Conservation (phyloP, 37 sponge, comb jelly and placozoan genomes). For the Hexactinellida sp. region DNA sequence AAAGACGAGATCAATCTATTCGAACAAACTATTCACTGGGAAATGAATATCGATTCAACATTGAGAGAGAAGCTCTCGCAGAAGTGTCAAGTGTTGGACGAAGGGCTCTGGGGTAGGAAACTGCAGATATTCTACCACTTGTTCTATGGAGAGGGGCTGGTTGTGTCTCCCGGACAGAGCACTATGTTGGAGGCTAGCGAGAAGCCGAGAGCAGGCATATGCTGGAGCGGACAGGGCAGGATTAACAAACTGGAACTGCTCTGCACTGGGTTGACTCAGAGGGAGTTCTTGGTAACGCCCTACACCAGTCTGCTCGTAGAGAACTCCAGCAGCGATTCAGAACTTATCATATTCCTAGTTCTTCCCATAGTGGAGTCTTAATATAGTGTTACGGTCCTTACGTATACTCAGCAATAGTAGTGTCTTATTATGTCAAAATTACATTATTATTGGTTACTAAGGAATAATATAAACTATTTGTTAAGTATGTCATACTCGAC, state of each 20-base stretch:
- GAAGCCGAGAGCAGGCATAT: slow-evolving; percentile 37
- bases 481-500: not conserved
- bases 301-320: slow-evolving; percentile 14
- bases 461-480: not conserved
- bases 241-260: slow-evolving; percentile 34
- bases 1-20: slow-evolving; percentile 33
- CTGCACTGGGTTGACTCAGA: not conserved
- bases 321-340: slow-evolving; percentile 25
- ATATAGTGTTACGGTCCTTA: not conserved
- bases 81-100: slow-evolving; percentile 41
- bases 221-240: slow-evolving; percentile 71
- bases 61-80: slow-evolving; percentile 43
- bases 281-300: slow-evolving; percentile 69
- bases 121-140: slow-evolving; percentile 56
- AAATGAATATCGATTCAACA: slow-evolving; percentile 33
- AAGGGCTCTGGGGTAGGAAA: slow-evolving; percentile 55
- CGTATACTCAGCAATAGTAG: no score
- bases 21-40: slow-evolving; percentile 61
- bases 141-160: slow-evolving; percentile 73
- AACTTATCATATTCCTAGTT: slow-evolving; percentile 52
- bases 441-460: no score
- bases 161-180: slow-evolving; percentile 30
- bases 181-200: slow-evolving; percentile 23
- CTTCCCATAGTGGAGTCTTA: slow-evolving; percentile 29
- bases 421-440: no score